Evolutionary conservation across 2,113 vertebrate genomes (phyloP), one percentile per base, ranked within the genome.

Genomic region (Nothobranchius kuhntae): DNA sequence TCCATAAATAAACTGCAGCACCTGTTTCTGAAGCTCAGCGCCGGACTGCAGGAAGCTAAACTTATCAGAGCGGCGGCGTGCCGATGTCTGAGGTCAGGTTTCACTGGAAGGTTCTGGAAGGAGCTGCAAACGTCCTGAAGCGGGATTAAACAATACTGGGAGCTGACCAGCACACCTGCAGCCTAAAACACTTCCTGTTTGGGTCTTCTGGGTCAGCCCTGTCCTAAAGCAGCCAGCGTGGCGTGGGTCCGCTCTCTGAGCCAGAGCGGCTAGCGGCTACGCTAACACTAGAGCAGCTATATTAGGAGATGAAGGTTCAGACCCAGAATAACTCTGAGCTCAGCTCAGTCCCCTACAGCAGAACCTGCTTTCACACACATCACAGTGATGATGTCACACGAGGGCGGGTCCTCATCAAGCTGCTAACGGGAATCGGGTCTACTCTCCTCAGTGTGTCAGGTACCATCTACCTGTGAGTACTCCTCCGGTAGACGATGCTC

Each of bases 281-380:
- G 65, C 58, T 53, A 62, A 56, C 1, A 0, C 9, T 0, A 17
- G 52, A 40, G 38, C 52, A 48, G 2, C 90, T 90, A 91, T 93
- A 93, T 93, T 89, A 91, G 91, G 92, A 91, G 71, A 82, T 87
- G 73, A 36, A 45, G 62, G 57, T 74, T 82, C 71, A 77, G 44
- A 51, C 91, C 91, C 87, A 92, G 91, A 93, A 93, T 93, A 93
- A 90, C 88, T 86, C 75, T 65, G 80, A 9, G 46, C 72, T 86
- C 85, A 82, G 84, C 78, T 89, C 68, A 51, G 64, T 80, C 75
- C 73, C 72, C 76, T 78, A 80, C 64, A 72, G 40, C n/a, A 59
- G 36, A 30, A 30, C 30, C 30, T 30, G 30, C 3, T 4, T 30
- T 30, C 30, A 30, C 30, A 30, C 30, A n/a, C 9, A 7, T 15